These are phyloP conservation scores for Sphenopsis melanotis DNA, from an alignment of 2,797 vertebrate species.

Conservation along the genomic window DNA sequence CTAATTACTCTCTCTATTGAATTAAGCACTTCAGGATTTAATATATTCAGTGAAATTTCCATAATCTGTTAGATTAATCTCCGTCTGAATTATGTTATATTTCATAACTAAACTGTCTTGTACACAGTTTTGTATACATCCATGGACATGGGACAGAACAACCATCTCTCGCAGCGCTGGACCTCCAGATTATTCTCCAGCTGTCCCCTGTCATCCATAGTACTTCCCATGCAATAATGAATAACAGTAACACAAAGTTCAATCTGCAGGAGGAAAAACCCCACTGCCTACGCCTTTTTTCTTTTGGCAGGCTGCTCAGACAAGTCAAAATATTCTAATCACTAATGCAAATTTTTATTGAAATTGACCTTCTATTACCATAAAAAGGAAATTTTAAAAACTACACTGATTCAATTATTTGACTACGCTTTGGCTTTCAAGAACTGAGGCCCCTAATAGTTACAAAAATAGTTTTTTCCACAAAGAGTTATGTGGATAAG, in stretches of 20 bases:
- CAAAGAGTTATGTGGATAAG: background rate
- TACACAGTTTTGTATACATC: background rate
- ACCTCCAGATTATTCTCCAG: background rate
- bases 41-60: background rate
- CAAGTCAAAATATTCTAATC: background rate
- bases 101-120: background rate
- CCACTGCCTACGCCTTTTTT: accelerated
- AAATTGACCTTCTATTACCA: background rate
- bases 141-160: background rate
- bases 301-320: background rate
- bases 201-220: background rate
- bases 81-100: background rate
- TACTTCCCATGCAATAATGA: background rate
- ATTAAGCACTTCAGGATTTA: background rate
- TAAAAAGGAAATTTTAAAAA: background rate
- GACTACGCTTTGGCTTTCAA: background rate
- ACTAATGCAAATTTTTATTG: background rate
- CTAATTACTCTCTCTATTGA: background rate
- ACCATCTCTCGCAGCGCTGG: background rate
- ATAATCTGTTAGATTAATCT: background rate
- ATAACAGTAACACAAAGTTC: background rate
- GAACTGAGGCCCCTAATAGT: background rate
- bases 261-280: background rate
- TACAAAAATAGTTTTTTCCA: background rate
- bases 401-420: background rate